phyloP scores from a whole-genome alignment of 1,140 invertebrate species.

The Trichoplusia ni region DNA sequence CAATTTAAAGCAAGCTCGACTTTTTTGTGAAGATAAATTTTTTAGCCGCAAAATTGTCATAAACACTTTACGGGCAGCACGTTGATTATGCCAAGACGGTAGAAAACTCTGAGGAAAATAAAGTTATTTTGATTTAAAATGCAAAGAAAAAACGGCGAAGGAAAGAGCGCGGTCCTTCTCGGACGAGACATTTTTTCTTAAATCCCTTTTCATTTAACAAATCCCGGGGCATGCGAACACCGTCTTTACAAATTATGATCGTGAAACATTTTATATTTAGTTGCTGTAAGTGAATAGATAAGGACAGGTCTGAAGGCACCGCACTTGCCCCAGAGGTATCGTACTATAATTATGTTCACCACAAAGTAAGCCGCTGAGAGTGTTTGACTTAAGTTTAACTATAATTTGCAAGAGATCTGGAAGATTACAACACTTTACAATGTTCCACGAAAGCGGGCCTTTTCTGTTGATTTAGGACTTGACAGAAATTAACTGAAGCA shows the following conservation, averaged over 20 bases:
- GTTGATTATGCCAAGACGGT: conserved; percentile 73
- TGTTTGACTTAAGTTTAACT: conserved; percentile 67
- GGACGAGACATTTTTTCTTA: conserved; percentile 54
- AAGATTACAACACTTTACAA: conserved; percentile 66
- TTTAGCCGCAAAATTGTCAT: conserved; percentile 65
- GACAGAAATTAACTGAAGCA: conserved; percentile 56
- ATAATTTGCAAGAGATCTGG: conserved; percentile 67
- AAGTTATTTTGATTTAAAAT: conserved; percentile 79
- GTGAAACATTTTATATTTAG: conserved; percentile 40
- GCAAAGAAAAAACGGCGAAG: conserved; percentile 63
- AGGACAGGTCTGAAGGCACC: conserved; percentile 1
- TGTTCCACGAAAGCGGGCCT: conserved; percentile 47
- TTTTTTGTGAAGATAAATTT: conserved; percentile 62
- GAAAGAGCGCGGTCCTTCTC: conserved; percentile 41
- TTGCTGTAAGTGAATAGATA: conserved; percentile 3
- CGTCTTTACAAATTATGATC: conserved; percentile 47
- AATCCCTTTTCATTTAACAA: conserved; percentile 67
- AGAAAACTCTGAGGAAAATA: conserved; percentile 69
- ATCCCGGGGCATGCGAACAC: conserved; percentile 56
- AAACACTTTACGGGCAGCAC: conserved; percentile 62
- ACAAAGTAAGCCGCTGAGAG: conserved; percentile 47
- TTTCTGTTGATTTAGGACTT: conserved; percentile 73
- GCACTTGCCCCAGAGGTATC: conserved; percentile 27
- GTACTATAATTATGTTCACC: conserved; percentile 26
- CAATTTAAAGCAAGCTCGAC: conserved; percentile 52